Percentiles rank a stretch among this genome's conserved stretches.
Evolutionary conservation across 2,113 vertebrate genomes (phyloP).

Genomic region (Lepidothrix coronata): DNA sequence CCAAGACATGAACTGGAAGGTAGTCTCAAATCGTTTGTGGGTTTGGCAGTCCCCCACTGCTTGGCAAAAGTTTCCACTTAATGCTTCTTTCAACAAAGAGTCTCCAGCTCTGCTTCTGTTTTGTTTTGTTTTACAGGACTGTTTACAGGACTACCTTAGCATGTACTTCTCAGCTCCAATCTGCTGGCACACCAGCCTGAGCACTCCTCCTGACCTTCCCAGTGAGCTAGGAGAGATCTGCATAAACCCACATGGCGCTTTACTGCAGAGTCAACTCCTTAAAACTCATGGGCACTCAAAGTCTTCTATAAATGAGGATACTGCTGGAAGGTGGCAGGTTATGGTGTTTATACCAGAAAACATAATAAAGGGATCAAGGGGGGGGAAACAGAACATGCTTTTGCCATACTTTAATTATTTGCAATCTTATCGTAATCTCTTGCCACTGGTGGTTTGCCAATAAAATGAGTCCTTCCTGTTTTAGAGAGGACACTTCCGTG

Average conservation of each 20-base stretch:
- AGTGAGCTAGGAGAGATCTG: neutral
- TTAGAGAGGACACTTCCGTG: neutral
- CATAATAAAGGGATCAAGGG: neutral
- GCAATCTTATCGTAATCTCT: neutral
- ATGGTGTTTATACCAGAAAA: neutral
- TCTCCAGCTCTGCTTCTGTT: neutral
- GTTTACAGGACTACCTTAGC: neutral
- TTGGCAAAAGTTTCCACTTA: neutral
- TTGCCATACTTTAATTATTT: neutral
- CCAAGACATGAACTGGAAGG: neutral
- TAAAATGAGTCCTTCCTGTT: neutral
- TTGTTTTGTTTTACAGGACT: neutral
- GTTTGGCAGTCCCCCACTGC: neutral
- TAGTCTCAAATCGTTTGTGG: neutral
- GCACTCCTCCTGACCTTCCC: neutral
- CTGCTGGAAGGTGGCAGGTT: neutral
- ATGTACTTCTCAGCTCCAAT: neutral
- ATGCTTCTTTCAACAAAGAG: neutral
- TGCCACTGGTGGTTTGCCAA: neutral
- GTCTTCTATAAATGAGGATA: neutral
- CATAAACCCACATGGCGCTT: neutral
- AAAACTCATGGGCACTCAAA: neutral
- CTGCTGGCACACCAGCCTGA: neutral
- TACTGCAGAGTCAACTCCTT: neutral
- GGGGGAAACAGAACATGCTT: neutral